phyloP scores from a whole-genome alignment of 2,888 invertebrate species.

The Amitus sp. region DNA sequence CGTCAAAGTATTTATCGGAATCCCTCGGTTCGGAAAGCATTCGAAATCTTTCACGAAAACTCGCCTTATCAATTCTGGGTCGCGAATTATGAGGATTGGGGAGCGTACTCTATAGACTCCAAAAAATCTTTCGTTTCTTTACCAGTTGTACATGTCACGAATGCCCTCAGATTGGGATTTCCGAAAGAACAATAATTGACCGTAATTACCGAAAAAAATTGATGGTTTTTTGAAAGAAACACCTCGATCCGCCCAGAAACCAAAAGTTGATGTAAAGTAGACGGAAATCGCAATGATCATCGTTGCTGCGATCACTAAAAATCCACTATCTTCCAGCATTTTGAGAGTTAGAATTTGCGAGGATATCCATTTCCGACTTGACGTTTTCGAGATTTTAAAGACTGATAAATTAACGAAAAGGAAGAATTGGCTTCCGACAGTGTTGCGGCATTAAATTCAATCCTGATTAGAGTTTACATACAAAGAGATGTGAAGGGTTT shows the following conservation, averaged over 20 bases:
- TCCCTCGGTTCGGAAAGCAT: slow-evolving; percentile 56
- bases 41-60: slow-evolving; percentile 56
- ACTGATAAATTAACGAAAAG: too few species aligned
- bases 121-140: slow-evolving; percentile 52
- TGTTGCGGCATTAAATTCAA: too few species aligned
- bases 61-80: slow-evolving; percentile 56
- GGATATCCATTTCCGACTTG: too few species aligned
- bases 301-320: slow-evolving; percentile 15
- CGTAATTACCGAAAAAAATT: slow-evolving; percentile 56
- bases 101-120: slow-evolving; percentile 57
- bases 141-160: slow-evolving; percentile 59
- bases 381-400: too few species aligned
- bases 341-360: too few species aligned
- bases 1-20: slow-evolving; percentile 57
- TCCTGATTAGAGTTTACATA: too few species aligned
- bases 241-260: slow-evolving; percentile 54
- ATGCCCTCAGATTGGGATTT: slow-evolving; percentile 56
- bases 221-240: slow-evolving; percentile 57
- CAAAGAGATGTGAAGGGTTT: slow-evolving; percentile 2
- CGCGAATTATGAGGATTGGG: slow-evolving; percentile 56
- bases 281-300: slow-evolving; percentile 45
- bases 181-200: slow-evolving; percentile 50
- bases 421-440: too few species aligned
- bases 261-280: slow-evolving; percentile 55
- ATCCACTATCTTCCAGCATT: too few species aligned